Base-by-base conservation (phyloP, 1,140 invertebrate genomes). In the Pogonus chalceus region DNA sequence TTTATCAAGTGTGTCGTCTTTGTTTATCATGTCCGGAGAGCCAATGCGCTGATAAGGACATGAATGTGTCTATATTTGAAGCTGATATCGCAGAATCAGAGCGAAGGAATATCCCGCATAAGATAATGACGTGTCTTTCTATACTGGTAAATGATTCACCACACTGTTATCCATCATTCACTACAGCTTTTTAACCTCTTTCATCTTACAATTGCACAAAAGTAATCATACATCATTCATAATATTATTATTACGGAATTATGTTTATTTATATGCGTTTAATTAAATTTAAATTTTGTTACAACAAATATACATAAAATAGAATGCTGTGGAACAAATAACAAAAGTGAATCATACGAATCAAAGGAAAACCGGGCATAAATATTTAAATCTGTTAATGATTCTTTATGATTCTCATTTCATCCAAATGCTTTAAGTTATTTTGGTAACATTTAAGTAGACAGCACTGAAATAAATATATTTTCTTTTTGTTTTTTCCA, bases 1-100 rank as follows among this genome's bases (percentile, higher is more conserved):
- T 78, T 73, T 76, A 79, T 76, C 77, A 76, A 71, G 74, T 79
- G 72, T 79, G 78, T 75, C 75, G 78, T 72, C 76, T 80, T 77
- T 80, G 79, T 70, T 70, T 72, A 65, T 68, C 71, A 51, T 63
- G 58, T 51, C 26, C 49, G 65, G 61, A 73, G 3, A 43, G 18
- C 37, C 69, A 73, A 71, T 74, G 72, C 71, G 70, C 70, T 72
- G 72, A 74, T 72, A 72, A 76, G 72, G 73, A 75, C 73, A 73
- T 76, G 72, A 76, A 75, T 73, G 69, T 75, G 66, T 73, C 72
- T 72, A 75, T 76, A 69, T 76, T 75, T 64, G 73, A 74, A 60
- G 70, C 71, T 72, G 72, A 74, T 74, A 74, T 51, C 53, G 43
- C 61, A 56, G 46, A 47, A 53, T 23, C 43, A 49, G 49, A 55